These are phyloP conservation scores for Ceratosolen solmsi DNA, from an alignment of 1,140 invertebrate species.

Conservation along the genomic window DNA sequence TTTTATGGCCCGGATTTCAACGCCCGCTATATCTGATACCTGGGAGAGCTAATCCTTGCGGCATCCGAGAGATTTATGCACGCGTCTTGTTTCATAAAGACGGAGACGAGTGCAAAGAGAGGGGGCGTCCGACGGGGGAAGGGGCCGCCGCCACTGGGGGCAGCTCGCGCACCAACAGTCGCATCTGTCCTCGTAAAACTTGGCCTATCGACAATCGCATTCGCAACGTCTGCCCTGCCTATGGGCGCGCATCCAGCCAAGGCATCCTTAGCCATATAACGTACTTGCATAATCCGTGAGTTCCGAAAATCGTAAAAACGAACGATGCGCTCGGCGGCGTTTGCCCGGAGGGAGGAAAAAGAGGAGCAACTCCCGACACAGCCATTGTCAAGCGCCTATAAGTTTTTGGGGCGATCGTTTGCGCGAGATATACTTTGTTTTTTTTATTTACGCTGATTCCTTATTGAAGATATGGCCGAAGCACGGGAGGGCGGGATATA, in stretches of 20 bases:
- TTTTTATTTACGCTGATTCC: slow-evolving; percentile 1
- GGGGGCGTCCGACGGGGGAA: neutral
- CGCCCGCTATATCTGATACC: slow-evolving; percentile 60
- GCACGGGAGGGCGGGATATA: neutral
- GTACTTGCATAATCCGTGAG: slow-evolving; percentile 42
- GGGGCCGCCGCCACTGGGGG: neutral
- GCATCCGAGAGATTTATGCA: slow-evolving; percentile 58
- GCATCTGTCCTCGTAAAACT: slow-evolving; percentile 55
- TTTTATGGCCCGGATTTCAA: slow-evolving; percentile 60
- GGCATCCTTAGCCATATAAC: neutral
- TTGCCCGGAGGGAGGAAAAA: neutral
- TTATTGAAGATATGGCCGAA: neutral
- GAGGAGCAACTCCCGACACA: neutral
- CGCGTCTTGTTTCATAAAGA: slow-evolving; percentile 35
- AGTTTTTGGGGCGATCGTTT: neutral
- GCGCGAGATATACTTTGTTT: neutral
- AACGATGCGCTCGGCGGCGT: neutral
- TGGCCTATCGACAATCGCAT: slow-evolving; percentile 34
- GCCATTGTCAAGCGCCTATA: slow-evolving; percentile 1
- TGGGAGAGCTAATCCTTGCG: slow-evolving; percentile 61
- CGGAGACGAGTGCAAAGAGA: slow-evolving; percentile 11
- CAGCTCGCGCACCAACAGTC: slow-evolving; percentile 16
- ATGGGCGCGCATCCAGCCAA: slow-evolving; percentile 1
- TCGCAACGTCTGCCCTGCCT: slow-evolving; percentile 21
- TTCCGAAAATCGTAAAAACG: slow-evolving; percentile 43